A percentile compares a stretch with the other conserved stretches of the same genome.
phyloP scores from a whole-genome alignment of 2,113 vertebrate genomes.

The Petrocephalus microphthalmus region DNA sequence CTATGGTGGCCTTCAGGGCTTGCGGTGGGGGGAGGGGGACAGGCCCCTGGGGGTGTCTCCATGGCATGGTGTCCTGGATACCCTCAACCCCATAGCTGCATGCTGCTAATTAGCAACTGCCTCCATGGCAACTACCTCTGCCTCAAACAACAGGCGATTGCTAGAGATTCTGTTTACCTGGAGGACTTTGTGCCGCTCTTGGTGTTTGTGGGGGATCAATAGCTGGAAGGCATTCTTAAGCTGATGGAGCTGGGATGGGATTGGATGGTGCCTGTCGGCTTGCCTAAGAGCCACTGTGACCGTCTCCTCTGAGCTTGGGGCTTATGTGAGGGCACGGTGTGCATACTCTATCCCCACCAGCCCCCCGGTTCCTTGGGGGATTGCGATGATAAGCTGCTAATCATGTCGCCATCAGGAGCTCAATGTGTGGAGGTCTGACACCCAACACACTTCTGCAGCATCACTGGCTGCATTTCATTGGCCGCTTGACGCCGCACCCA shows the following conservation, averaged over 20 bases:
- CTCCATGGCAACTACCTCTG: slow-evolving; percentile 96
- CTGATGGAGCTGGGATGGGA: background rate
- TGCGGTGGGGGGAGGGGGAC: slow-evolving; percentile 68
- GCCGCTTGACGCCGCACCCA: background rate
- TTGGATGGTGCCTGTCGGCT: background rate
- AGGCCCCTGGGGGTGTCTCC: slow-evolving; percentile 42
- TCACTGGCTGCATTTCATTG: background rate
- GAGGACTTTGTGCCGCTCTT: slow-evolving; percentile 75
- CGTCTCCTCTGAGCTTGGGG: background rate
- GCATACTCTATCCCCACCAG: background rate
- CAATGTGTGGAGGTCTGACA: background rate
- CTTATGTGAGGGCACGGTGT: background rate
- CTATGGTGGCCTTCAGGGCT: slow-evolving; percentile 57
- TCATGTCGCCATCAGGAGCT: slow-evolving; percentile 9
- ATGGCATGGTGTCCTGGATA: slow-evolving; percentile 80
- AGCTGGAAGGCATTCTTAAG: background rate
- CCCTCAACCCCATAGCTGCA: slow-evolving; percentile 91
- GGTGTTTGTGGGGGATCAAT: slow-evolving; percentile 30
- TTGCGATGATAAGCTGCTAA: background rate
- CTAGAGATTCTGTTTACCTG: slow-evolving; percentile 95
- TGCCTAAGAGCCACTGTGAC: background rate
- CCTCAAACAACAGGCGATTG: slow-evolving; percentile 98
- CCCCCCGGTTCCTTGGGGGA: background rate
- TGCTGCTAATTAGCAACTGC: slow-evolving; percentile 99
- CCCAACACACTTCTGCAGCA: background rate